These are phyloP conservation scores for Cochlearius cochlearius DNA, from an alignment of 2,113 vertebrate species.

Conservation along the genomic window DNA sequence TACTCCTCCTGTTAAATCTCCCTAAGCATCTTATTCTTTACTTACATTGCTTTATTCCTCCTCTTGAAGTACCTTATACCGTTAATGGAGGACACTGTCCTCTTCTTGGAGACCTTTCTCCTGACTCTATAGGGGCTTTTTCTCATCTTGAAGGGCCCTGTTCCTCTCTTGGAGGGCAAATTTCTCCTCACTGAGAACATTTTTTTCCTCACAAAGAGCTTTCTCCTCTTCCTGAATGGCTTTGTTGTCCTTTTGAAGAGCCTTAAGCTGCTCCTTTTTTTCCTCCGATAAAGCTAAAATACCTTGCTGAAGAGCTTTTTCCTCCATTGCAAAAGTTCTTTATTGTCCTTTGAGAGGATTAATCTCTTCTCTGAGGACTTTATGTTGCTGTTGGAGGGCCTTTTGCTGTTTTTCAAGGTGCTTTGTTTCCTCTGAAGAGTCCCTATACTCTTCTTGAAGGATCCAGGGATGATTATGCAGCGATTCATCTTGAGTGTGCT, in stretches of 20 bases:
- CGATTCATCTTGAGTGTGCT: too few relatives aligned
- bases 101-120: background rate
- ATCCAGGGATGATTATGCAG: too few relatives aligned
- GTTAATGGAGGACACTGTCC: background rate
- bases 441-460: background rate
- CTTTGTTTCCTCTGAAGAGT: background rate
- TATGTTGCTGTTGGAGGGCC: background rate
- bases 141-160: background rate
- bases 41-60: background rate
- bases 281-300: background rate
- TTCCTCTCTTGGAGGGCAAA: constrained; percentile 7
- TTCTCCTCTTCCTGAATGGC: background rate
- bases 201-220: background rate
- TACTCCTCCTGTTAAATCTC: background rate
- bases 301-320: background rate
- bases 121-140: background rate
- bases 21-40: background rate
- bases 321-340: constrained; percentile 2
- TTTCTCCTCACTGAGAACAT: background rate
- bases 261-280: background rate
- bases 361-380: background rate
- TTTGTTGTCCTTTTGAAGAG: background rate
- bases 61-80: background rate
- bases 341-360: background rate
- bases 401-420: background rate